Evolutionary conservation across 2,888 invertebrate species (phyloP).

Genomic region (Nebria brevicollis): DNA sequence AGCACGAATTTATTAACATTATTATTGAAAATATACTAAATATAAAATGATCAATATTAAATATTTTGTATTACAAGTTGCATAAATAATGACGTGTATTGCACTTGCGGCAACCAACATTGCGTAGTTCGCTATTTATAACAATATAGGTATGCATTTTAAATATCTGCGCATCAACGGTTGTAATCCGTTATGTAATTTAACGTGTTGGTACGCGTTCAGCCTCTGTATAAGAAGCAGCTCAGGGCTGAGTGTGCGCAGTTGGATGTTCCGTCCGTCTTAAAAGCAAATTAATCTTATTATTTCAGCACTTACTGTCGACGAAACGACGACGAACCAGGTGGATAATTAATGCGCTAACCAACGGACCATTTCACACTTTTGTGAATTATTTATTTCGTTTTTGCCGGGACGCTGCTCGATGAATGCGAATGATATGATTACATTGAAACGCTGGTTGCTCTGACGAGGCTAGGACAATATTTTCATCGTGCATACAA

Average conservation of each 20-base stretch:
- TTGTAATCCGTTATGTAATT: conserved; percentile 37
- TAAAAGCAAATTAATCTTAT: conserved; percentile 46
- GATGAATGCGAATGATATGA: conserved; percentile 21
- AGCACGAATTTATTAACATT: too few species aligned
- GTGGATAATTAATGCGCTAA: conserved; percentile 41
- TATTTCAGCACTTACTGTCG: conserved; percentile 44
- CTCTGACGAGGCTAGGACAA: background rate
- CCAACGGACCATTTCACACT: conserved; percentile 25
- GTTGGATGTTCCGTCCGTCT: conserved; percentile 21
- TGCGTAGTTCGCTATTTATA: background rate
- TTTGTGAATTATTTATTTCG: conserved; percentile 34
- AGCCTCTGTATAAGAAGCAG: conserved; percentile 14
- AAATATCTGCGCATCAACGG: conserved; percentile 32
- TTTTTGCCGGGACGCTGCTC: background rate
- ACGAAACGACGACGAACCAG: conserved; percentile 38
- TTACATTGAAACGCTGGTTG: conserved; percentile 25
- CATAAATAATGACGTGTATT: too few species aligned
- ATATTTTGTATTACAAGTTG: too few species aligned
- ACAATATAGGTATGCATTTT: conserved; percentile 13
- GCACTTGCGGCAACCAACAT: background rate
- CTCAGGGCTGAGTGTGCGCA: conserved; percentile 12
- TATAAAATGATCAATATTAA: too few species aligned
- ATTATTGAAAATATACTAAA: too few species aligned
- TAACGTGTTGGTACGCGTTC: conserved; percentile 3
- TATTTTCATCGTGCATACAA: background rate